Base-by-base conservation (phyloP, 2,113 vertebrate genomes). In the Rallus limicola region DNA sequence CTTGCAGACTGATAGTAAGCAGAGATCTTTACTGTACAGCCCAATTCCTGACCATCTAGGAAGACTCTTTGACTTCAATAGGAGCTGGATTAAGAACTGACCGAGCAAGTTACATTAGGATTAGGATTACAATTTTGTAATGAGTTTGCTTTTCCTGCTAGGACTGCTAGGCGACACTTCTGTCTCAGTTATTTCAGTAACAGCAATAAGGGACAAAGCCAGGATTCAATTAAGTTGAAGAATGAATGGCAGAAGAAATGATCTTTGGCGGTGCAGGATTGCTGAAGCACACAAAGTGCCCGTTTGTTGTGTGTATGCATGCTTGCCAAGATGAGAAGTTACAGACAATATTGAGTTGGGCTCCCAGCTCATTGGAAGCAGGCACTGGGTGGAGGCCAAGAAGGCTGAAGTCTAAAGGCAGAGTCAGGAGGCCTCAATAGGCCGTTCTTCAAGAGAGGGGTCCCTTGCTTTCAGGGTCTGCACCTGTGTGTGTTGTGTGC, bases 331-430 rank as follows among this genome's bases (percentile, higher is more conserved):
- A 7, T 20, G 76, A 90, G 95, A 95, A 94, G 76, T 88, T 95
- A 88, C 55, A 90, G 85, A 44, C 88, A 88, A 94, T 96, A 96
- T 90, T 94, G 93, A 92, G 93, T 74, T 88, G 82, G 71, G 55
- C 68, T 86, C 71, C n/a, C 56, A 82, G 90, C 90, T 96, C 59
- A 83, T 92, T 88, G 90, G 88, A 96, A 91, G 71, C 90, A 93
- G 88, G 63, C 90, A 26, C 68, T 94, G 93, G 94, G 64, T 70
- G 34, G 52, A 95, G 79, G 94, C 93, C 87, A 95, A 92, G 85
- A 48, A 74, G 85, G 79, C 86, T 74, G 82, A 92, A 76, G 59
- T 52, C 64, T 95, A 67, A 95, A 92, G 67, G 79, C 12, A 8
- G 79, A 80, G 60, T 63, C 16, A 0, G 62, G 76, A 0, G 0